Base-by-base conservation (phyloP, 2,888 invertebrate genomes). In the Megaustenia siamemsis region DNA sequence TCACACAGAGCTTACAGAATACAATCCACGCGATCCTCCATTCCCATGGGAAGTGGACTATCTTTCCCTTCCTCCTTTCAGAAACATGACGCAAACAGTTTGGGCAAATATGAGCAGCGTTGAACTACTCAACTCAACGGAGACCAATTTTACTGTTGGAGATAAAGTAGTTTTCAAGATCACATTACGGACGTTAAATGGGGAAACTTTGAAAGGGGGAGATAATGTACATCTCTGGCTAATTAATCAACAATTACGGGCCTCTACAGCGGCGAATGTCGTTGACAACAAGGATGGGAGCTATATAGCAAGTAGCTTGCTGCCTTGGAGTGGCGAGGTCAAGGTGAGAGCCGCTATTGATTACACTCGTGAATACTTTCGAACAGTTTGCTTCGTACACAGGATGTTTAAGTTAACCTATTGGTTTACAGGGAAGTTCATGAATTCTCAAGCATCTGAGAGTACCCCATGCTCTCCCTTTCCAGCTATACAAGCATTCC, bases 271-370 rank as follows among this genome's bases (percentile, higher is more conserved):
- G 38, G 79, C 84, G 53, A 69, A 84, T 35, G 84, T 84, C 71
- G 73, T 32, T 10, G 84, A 84, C 79, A 40, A 60, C 32, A 69
- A 73, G 12, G 45, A 84, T 56, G 84, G 84, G 2, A 84, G 71
- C 66, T 84, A 79, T 71, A 1, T 68, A n/a, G 84, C 84, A 21
- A 79, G 35, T 15, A 45, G 69, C 18, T 24, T 43, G 15, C 69
- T 84, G 15, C 84, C 84, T 6, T 84, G 84, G 84, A 43, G 38
- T 32, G 84, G 84, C 12, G 18, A 60, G 43, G 84, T 69, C 12
- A n/a, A 69, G 45, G 84, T 84, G n/a, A 79, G 24, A 28, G 79
- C 79, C 8, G 60, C 79, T 6, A 79, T 84, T 18, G 79, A 71
- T 43, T 63, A 84, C 35, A 38, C 60, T 43, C 43, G 84, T 32